Evolutionary conservation across 2,888 invertebrate species (phyloP), one percentile per base, ranked within the genome.

Genomic region (Drosophila austrosaltans): DNA sequence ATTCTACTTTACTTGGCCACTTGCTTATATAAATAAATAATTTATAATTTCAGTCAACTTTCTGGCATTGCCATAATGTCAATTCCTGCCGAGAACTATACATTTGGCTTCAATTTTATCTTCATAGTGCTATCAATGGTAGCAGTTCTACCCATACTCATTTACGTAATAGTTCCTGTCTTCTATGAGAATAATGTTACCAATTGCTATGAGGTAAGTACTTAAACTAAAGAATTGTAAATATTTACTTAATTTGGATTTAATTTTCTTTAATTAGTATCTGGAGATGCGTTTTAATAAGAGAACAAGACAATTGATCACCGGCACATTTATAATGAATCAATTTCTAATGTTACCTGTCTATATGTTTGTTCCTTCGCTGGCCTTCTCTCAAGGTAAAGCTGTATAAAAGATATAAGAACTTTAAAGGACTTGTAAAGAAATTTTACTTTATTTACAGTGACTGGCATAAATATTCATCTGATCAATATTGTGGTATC

Each of bases 381-480:
- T 92, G 59, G 91, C 92, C 7, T 92, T 92, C 63, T 85, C 92
- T 8, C 92, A 92, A 86, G 91, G 92, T 92, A 89, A 69, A 72
- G 58, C 69, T 60, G 16, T 53, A 28, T 53, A 3, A 5, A 32
- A 7, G 32, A 3, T 28, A 2, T n/a, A 4, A 12, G 25, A 1
- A 25, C 20, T 22, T 22, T 62, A 74, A 63, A 64, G 59, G 39
- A 72, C 63, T 60, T 10, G 0, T 20, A 12, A 6, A n/a, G 3
- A n/a, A 40, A 3, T 60, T 48, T 36, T 10, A 8, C 28, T n/a
- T 42, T 20, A 10, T 39, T 12, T 12, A 53, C 90, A 94, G 94
- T 94, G 12, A 94, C 94, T 10, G 94, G 94, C 1, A 88, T 94
- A 10, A 93, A 93, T 73, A 92, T 94, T 16, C 94, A 94, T 90